phyloP scores from a whole-genome alignment of 2,113 vertebrate species.

The Dipodomys ordii region DNA sequence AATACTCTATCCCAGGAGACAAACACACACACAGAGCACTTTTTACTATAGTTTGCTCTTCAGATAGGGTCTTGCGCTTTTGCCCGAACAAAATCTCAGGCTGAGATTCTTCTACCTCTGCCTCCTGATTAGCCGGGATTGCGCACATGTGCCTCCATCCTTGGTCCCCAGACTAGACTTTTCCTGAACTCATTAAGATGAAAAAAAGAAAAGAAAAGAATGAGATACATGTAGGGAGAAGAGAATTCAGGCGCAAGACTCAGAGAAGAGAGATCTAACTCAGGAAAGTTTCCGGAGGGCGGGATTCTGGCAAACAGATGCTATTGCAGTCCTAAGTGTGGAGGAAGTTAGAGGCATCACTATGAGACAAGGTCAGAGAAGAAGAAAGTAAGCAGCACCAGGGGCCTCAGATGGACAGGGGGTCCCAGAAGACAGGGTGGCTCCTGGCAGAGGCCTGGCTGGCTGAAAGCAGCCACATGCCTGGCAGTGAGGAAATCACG shows the following conservation, averaged over 20 bases:
- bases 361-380: not conserved
- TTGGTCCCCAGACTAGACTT: not conserved
- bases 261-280: not conserved
- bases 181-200: not conserved
- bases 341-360: too few relatives aligned
- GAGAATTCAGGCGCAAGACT: not conserved
- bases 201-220: not conserved
- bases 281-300: not conserved
- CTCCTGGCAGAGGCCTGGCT: accelerated
- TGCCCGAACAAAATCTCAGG: too few relatives aligned
- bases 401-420: not conserved
- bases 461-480: not conserved
- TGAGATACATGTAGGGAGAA: not conserved
- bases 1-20: too few relatives aligned
- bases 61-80: too few relatives aligned
- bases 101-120: too few relatives aligned
- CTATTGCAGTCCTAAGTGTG: not conserved
- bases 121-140: too few relatives aligned
- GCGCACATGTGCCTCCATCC: too few relatives aligned
- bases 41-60: too few relatives aligned
- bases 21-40: too few relatives aligned
- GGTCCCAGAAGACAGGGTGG: not conserved
- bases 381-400: not conserved
- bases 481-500: not conserved
- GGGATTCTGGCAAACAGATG: not conserved